Evolutionary conservation across 2,888 invertebrate genomes (phyloP).

Genomic region (Apotomis betuletana): DNA sequence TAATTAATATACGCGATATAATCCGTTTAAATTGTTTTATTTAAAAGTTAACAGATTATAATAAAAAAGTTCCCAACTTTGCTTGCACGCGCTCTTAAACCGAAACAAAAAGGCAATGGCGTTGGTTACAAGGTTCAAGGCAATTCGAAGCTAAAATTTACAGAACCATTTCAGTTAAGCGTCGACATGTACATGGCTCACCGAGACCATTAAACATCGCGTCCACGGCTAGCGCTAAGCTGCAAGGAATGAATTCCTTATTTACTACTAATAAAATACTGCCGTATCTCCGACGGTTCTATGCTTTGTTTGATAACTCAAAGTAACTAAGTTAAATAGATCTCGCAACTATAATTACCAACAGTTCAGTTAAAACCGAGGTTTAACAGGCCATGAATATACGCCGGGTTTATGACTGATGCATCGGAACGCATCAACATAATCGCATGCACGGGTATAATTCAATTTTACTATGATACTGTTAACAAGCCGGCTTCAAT

Average conservation of each 20-base stretch:
- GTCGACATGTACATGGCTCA: constrained; percentile 50
- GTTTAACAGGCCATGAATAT: background rate
- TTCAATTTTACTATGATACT: constrained; percentile 34
- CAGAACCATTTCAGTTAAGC: constrained; percentile 48
- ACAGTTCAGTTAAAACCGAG: background rate
- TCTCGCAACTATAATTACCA: background rate
- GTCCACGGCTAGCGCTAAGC: constrained; percentile 45
- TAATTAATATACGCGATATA: too few relatives aligned
- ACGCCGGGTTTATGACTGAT: background rate
- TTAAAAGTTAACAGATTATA: too few relatives aligned
- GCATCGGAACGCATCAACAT: background rate
- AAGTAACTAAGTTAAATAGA: background rate
- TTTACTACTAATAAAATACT: constrained; percentile 33
- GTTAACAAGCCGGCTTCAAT: constrained; percentile 40
- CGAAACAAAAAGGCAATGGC: background rate
- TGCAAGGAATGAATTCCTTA: constrained; percentile 46
- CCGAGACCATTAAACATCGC: constrained; percentile 50
- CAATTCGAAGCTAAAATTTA: constrained; percentile 45
- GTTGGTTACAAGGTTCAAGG: constrained; percentile 14
- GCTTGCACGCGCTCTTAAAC: constrained; percentile 4
- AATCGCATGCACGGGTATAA: constrained; percentile 7
- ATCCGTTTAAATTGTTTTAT: too few relatives aligned
- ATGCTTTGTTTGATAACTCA: background rate
- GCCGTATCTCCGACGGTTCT: constrained; percentile 11
- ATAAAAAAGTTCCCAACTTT: background rate